Conservation (phyloP, 2,888 invertebrate genomes). For the Cerceris ruficornis region DNA sequence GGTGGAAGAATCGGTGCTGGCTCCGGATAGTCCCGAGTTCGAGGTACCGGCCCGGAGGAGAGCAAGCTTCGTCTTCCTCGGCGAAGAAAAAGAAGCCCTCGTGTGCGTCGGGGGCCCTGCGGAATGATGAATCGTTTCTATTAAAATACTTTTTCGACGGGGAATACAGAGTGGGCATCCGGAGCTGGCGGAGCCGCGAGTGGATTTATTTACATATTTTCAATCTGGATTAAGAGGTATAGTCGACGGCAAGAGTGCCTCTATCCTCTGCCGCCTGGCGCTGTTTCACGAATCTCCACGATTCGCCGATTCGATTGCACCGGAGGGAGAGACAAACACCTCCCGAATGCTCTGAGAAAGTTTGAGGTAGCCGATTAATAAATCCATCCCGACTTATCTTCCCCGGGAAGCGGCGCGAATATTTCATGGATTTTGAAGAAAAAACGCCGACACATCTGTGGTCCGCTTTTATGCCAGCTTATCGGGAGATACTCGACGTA, state of each 20-base stretch:
- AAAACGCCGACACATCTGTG: too few relatives aligned
- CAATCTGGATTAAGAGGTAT: conserved; percentile 81
- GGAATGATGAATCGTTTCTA: conserved; percentile 70
- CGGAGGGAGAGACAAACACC: background rate
- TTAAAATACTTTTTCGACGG: conserved; percentile 82
- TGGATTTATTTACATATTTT: conserved; percentile 82
- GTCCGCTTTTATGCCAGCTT: too few relatives aligned
- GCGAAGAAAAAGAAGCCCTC: conserved; percentile 61
- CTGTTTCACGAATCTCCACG: background rate
- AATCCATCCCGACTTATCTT: too few relatives aligned
- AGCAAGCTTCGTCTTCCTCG: conserved; percentile 50
- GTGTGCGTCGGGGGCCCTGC: conserved; percentile 53
- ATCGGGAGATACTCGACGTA: too few relatives aligned
- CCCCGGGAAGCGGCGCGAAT: too few relatives aligned
- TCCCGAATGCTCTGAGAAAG: too few relatives aligned
- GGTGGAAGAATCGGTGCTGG: conserved; percentile 30
- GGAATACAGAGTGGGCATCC: conserved; percentile 79
- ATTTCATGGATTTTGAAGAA: too few relatives aligned
- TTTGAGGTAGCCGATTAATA: too few relatives aligned
- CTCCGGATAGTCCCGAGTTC: conserved; percentile 36
- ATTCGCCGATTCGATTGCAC: too few relatives aligned
- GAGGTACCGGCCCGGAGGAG: conserved; percentile 42
- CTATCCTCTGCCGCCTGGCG: background rate
- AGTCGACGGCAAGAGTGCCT: conserved; percentile 64
- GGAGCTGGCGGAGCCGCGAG: conserved; percentile 70